These are phyloP conservation scores for Junonia oenone DNA, from an alignment of 2,888 invertebrate species.

Conservation along the genomic window DNA sequence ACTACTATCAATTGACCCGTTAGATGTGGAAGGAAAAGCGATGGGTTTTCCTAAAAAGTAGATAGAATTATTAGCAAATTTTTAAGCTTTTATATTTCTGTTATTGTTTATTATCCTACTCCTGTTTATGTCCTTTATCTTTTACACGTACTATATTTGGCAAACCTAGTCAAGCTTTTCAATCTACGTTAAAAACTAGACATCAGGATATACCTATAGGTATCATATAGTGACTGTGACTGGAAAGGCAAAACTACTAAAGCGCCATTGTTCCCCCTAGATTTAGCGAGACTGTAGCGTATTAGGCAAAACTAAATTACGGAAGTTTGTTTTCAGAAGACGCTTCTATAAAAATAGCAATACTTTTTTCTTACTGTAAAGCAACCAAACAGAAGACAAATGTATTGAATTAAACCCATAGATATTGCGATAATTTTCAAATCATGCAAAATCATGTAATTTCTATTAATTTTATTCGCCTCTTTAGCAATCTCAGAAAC, in stretches of 20 bases:
- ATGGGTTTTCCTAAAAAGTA: conserved; percentile 57
- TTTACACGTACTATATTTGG: no score
- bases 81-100: conserved; percentile 6
- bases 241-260: no score
- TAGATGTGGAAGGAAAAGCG: conserved; percentile 57
- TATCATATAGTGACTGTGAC: no score
- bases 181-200: no score
- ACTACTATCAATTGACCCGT: conserved; percentile 47
- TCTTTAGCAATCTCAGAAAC: conserved; percentile 7
- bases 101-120: not conserved
- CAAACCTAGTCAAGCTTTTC: no score
- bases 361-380: conserved; percentile 50
- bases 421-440: conserved; percentile 58
- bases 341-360: no score
- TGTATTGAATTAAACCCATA: conserved; percentile 55
- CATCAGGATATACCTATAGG: no score
- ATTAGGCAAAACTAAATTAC: no score
- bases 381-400: conserved; percentile 54
- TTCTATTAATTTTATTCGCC: conserved; percentile 18
- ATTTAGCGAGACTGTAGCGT: no score
- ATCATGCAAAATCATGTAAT: conserved; percentile 54
- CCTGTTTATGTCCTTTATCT: no score
- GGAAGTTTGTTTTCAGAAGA: no score
- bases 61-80: not conserved
- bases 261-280: no score